Percentiles rank a stretch among this genome's conserved stretches.
Conservation (phyloP, 2,797 vertebrate species). For the Acipenser transmontanus region DNA sequence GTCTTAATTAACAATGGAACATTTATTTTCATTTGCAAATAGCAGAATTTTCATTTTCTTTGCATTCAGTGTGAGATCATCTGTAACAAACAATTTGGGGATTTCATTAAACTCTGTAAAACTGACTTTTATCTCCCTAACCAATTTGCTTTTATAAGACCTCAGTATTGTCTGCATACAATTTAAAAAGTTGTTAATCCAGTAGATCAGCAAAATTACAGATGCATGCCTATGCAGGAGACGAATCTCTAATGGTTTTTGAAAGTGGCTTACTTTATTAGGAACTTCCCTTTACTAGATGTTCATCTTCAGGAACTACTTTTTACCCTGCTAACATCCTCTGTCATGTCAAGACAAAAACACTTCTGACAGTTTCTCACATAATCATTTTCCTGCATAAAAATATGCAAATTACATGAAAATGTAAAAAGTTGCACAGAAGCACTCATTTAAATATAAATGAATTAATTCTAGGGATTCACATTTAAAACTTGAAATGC, state of each 20-base stretch:
- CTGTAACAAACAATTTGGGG: slow-evolving; percentile 14
- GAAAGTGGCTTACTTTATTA: no score
- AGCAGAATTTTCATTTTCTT: slow-evolving; percentile 16
- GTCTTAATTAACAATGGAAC: slow-evolving; percentile 20
- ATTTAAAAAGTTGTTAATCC: slow-evolving; percentile 23
- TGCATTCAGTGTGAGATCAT: slow-evolving; percentile 13
- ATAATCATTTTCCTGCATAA: no score
- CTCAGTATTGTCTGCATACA: slow-evolving; percentile 41
- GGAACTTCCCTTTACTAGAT: no score
- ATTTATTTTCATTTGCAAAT: slow-evolving; percentile 16
- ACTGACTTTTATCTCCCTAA: slow-evolving; percentile 40
- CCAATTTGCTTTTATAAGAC: slow-evolving; percentile 43
- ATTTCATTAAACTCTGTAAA: slow-evolving; percentile 26
- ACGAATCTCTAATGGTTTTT: no score
- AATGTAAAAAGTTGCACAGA: no score
- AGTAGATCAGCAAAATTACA: slow-evolving; percentile 11
- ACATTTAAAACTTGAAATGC: no score
- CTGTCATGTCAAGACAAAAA: no score
- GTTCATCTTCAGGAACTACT: no score
- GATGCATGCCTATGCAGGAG: background rate
- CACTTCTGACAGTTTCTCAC: background rate
- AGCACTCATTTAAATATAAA: no score
- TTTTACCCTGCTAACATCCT: no score
- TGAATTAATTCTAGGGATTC: no score
- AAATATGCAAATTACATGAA: no score